phyloP scores from a whole-genome alignment of 1,140 invertebrate genomes.

The Drosophila yakuba region DNA sequence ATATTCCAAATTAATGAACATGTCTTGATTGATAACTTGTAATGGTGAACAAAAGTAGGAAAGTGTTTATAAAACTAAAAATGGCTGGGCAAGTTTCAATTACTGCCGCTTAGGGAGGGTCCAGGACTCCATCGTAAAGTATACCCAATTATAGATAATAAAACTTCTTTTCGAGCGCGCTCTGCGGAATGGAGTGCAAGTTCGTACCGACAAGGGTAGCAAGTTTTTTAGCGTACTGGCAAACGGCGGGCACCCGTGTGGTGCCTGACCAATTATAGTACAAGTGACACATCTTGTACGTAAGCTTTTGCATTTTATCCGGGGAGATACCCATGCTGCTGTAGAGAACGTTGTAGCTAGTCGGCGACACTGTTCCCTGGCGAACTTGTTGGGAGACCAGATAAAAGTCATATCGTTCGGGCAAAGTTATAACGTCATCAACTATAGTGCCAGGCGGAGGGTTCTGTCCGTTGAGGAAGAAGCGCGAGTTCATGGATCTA shows the following conservation, averaged over 20 bases:
- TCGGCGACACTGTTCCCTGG: constrained; percentile 93
- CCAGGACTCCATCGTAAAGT: not conserved
- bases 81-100: not conserved
- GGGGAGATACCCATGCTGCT: constrained; percentile 88
- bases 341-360: constrained; percentile 91
- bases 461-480: constrained; percentile 85
- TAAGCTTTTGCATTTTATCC: constrained; percentile 90
- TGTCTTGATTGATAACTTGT: not conserved
- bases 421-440: constrained; percentile 93
- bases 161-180: constrained; percentile 85
- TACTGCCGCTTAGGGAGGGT: not conserved
- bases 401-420: constrained; percentile 93
- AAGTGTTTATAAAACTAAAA: not conserved
- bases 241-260: constrained; percentile 93
- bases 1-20: constrained; percentile 32
- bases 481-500: constrained; percentile 89
- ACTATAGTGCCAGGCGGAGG: constrained; percentile 94
- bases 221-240: constrained; percentile 94
- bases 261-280: constrained; percentile 95
- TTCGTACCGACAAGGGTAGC: constrained; percentile 91
- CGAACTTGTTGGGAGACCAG: constrained; percentile 91
- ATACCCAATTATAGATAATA: constrained; percentile 85
- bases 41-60: not conserved
- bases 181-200: constrained; percentile 87
- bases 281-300: constrained; percentile 93